Percentiles rank a stretch among this genome's conserved stretches.
These are phyloP conservation scores for Phortica okadai DNA, from an alignment of 2,888 invertebrate genomes.

Conservation along the genomic window DNA sequence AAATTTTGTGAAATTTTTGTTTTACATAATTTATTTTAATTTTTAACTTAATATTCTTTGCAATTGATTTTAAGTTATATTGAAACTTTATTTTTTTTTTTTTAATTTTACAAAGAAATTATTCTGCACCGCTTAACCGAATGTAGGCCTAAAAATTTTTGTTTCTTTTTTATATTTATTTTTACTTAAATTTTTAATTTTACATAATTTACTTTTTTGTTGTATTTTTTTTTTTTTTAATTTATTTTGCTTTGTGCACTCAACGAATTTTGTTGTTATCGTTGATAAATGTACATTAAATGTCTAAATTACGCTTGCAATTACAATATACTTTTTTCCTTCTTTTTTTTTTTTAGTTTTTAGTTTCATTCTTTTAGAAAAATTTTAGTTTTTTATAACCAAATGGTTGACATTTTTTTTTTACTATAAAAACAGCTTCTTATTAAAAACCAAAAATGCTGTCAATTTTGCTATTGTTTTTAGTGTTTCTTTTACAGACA, in stretches of 20 bases:
- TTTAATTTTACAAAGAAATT: constrained; percentile 75
- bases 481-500: constrained; percentile 18
- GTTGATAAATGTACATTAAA: constrained; percentile 43
- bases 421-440: constrained; percentile 12
- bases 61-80: constrained; percentile 45
- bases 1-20: constrained; percentile 48
- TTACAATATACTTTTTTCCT: background rate
- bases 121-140: constrained; percentile 68
- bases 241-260: constrained; percentile 38
- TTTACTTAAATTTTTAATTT: constrained; percentile 50
- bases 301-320: constrained; percentile 57
- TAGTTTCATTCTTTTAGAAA: constrained; percentile 60
- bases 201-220: constrained; percentile 40
- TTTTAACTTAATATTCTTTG: constrained; percentile 42
- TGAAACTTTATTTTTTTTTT: constrained; percentile 43
- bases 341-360: constrained; percentile 48
- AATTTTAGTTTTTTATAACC: constrained; percentile 48
- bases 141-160: constrained; percentile 60
- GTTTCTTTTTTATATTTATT: constrained; percentile 52
- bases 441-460: constrained; percentile 46
- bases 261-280: constrained; percentile 47
- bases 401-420: constrained; percentile 33
- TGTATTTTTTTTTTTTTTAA: constrained; percentile 48
- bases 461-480: constrained; percentile 47
- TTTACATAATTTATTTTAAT: constrained; percentile 47